phyloP scores from a whole-genome alignment of 2,888 invertebrate species.

The Pseudanteris insignis region DNA sequence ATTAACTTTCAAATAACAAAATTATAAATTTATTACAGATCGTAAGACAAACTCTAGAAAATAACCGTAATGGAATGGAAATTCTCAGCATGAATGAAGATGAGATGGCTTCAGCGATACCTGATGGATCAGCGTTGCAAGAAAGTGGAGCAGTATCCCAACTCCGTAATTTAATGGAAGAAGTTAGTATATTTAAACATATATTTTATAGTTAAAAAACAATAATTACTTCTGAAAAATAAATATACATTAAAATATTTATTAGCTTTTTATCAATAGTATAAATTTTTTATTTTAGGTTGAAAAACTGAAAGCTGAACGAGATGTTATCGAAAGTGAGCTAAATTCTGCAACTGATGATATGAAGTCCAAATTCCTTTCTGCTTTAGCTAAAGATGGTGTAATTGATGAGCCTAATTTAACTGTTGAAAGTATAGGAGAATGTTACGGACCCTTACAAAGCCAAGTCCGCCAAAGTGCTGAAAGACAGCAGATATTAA shows the following conservation, averaged over 20 bases:
- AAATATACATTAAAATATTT: background rate
- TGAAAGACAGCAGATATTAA: conserved; percentile 75
- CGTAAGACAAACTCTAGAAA: conserved; percentile 86
- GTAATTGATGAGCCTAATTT: conserved; percentile 81
- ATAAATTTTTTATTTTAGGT: conserved; percentile 71
- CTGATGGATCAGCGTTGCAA: conserved; percentile 71
- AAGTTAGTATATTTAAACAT: conserved; percentile 66
- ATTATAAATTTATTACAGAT: conserved; percentile 67
- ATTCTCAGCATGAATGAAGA: conserved; percentile 80
- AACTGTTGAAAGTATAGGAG: conserved; percentile 77
- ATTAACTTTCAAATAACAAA: too few species aligned
- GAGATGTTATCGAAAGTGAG: conserved; percentile 89
- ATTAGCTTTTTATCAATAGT: background rate
- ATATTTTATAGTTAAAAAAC: too few species aligned
- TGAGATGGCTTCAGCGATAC: conserved; percentile 77
- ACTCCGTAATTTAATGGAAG: conserved; percentile 81
- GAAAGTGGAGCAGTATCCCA: conserved; percentile 73
- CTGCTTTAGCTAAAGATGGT: conserved; percentile 79
- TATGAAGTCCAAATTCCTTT: conserved; percentile 83
- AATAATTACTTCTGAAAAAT: too few species aligned
- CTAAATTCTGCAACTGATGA: conserved; percentile 81
- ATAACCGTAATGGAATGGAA: conserved; percentile 81
- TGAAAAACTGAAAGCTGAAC: conserved; percentile 85
- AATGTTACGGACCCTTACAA: conserved; percentile 80
- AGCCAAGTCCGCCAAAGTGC: conserved; percentile 81